Conservation (phyloP, 2,888 invertebrate species). For the Ptychoptera contaminata region DNA sequence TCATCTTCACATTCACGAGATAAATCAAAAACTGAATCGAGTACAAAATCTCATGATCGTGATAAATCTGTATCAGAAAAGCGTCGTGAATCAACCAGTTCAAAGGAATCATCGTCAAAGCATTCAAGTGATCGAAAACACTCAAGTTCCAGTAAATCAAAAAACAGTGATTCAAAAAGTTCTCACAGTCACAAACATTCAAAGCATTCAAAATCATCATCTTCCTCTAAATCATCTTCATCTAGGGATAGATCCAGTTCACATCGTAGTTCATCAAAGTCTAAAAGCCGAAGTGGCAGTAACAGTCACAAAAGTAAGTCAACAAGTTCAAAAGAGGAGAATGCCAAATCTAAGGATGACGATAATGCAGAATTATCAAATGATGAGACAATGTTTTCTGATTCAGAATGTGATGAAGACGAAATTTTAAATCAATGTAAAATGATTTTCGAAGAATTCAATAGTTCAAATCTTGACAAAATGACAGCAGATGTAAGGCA, state of each 20-base stretch:
- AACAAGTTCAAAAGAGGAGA: not conserved
- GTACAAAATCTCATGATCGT: not conserved
- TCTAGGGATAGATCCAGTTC: not conserved
- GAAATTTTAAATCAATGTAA: slow-evolving; percentile 70
- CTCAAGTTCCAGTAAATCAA: slow-evolving; percentile 2
- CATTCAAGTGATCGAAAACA: slow-evolving; percentile 8
- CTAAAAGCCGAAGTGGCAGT: not conserved
- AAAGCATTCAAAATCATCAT: slow-evolving; percentile 9
- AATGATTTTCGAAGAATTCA: slow-evolving; percentile 71
- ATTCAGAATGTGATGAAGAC: slow-evolving; percentile 35
- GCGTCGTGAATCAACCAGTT: no score
- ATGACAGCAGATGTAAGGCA: not conserved
- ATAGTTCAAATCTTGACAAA: slow-evolving; percentile 24
- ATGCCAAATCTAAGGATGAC: not conserved
- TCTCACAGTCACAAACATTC: slow-evolving; percentile 2
- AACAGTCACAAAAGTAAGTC: no score
- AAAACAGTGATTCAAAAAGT: no score
- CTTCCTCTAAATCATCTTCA: slow-evolving; percentile 6
- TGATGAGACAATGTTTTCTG: not conserved
- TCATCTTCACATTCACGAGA: not conserved
- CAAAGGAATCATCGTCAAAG: slow-evolving; percentile 2
- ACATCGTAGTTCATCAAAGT: not conserved
- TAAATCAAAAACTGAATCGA: not conserved
- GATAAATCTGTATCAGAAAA: no score
- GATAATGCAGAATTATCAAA: not conserved